Base-by-base conservation (phyloP, 2,113 vertebrate species). In the Willisornis vidua region DNA sequence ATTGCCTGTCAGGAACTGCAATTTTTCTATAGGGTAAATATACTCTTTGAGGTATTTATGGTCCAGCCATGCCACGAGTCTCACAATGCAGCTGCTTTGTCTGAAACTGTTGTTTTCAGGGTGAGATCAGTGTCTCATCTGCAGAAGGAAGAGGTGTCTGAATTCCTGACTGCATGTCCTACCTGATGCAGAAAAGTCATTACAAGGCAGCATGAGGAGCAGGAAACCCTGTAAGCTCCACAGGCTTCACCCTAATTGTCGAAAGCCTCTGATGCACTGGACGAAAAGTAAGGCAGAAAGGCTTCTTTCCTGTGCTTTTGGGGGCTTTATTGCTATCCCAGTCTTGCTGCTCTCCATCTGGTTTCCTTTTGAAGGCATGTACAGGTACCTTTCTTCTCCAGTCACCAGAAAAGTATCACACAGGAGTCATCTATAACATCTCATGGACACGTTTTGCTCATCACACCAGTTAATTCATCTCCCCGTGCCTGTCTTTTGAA, bases 161-260 rank as follows among this genome's bases (percentile, higher is more conserved):
- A 59, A 77, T 74, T 58, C 59, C 48, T 24, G 20, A 22, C 46
- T 59, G 31, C 23, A 1, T 1, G 3, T 51, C 29, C 52, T 28
- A 13, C 6, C 3, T 8, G 24, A 49, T 39, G 16, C 26, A 46
- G 48, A 13, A 22, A 59, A 13, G 7, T 19, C 48, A 72, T 41
- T 31, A 18, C 28, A 88, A 66, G 25, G 46, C 26, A 71, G 15
- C 10, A 2, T 20, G 6, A 89, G 70, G 31, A 81, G 18, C 43
- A 31, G 73, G 28, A 74, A 8, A 8, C 0, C 0, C 19, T 17
- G 8, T 19, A 51, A 73, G 9, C 22, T 79, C 29, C n/a, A 1
- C 4, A 43, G 15, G 15, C 5, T 91, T 54, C 48, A 19, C 26
- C 12, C 23, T 43, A 16, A n/a, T 58, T 81, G 26, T 54, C 52